Base-by-base conservation (phyloP, 2,797 vertebrate genomes). In the Danio aesculapii region DNA sequence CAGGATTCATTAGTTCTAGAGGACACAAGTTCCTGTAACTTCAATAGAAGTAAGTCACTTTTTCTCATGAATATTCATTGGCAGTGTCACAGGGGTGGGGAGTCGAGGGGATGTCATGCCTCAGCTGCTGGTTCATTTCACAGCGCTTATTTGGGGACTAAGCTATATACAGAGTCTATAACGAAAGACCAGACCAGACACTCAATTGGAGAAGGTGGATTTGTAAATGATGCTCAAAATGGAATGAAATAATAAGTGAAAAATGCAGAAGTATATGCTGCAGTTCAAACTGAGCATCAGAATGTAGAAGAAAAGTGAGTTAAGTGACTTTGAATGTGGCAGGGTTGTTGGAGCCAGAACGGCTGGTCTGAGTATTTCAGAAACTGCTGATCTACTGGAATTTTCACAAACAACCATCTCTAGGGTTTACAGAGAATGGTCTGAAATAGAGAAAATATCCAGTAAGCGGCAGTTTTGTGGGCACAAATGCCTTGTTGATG, bases 1-100 rank as follows among this genome's bases (percentile, higher is more conserved):
- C 79, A 76, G 63, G 78, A 85, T 82, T 83, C 85, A 90, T 91
- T 86, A 87, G 76, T 83, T 81, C 66, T 59, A 84, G 75, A 87
- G 85, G 87, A 86, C 83, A 85, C 49, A 75, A 73, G 81, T 83
- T 89, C 83, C 55, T 83, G 77, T 81, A 82, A 83, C 68, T 83
- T 67, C 69, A 67, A 77, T 81, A 86, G 63, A 72, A 78, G 69
- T 77, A 81, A 85, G 82, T 79, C 47, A 71, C 77, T 74, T 73
- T 30, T 74, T 55, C 44, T 68, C 50, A 85, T 85, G 84, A 83
- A 85, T 86, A 89, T 87, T 87, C 82, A 88, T 84, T 79, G 13
- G 21, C 16, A 59, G 82, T 62, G 71, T 82, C 75, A 74, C 44
- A 75, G 69, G 58, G 81, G 68, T 59, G 73, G 59, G 58, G 52